Percentiles rank a stretch among this genome's conserved stretches.
Conservation (phyloP, 2,888 invertebrate genomes). For the Scaptomyza tumidula region DNA sequence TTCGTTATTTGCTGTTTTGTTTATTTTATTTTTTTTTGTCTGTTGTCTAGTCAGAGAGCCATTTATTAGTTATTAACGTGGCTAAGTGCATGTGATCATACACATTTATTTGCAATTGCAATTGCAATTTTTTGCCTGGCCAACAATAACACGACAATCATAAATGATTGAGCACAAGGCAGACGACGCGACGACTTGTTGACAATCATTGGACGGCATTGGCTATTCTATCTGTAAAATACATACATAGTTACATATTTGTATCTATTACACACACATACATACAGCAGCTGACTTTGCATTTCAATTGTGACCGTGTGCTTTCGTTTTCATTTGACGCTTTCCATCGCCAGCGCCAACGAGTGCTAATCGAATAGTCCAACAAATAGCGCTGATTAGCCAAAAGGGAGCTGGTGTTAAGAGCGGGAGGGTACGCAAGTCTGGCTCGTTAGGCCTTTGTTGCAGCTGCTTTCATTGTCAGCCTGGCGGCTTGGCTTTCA, state of each 20-base stretch:
- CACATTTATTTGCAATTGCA: constrained; percentile 47
- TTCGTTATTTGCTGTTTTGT: neutral
- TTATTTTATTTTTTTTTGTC: neutral
- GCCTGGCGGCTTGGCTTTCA: constrained; percentile 44
- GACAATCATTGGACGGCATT: constrained; percentile 62
- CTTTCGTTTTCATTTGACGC: constrained; percentile 55
- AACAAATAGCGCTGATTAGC: constrained; percentile 64
- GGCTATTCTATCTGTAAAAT: constrained; percentile 28
- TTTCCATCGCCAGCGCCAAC: constrained; percentile 14
- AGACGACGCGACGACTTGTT: constrained; percentile 66
- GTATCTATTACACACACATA: constrained; percentile 1
- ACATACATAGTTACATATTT: constrained; percentile 2
- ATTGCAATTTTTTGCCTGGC: constrained; percentile 22
- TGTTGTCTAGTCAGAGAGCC: constrained; percentile 57
- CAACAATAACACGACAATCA: constrained; percentile 35
- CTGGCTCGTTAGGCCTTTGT: constrained; percentile 47
- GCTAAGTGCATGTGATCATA: constrained; percentile 50
- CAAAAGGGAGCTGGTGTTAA: neutral
- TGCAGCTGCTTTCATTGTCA: constrained; percentile 50
- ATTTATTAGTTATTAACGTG: constrained; percentile 64
- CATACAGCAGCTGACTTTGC: constrained; percentile 59
- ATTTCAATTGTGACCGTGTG: constrained; percentile 70
- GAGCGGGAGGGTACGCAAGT: neutral
- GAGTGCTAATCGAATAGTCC: constrained; percentile 51
- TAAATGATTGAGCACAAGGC: constrained; percentile 76